A percentile compares a stretch with the other conserved stretches of the same genome.
These are phyloP conservation scores for Syrphus vitripennis DNA, from an alignment of 2,888 invertebrate genomes.

Conservation along the genomic window DNA sequence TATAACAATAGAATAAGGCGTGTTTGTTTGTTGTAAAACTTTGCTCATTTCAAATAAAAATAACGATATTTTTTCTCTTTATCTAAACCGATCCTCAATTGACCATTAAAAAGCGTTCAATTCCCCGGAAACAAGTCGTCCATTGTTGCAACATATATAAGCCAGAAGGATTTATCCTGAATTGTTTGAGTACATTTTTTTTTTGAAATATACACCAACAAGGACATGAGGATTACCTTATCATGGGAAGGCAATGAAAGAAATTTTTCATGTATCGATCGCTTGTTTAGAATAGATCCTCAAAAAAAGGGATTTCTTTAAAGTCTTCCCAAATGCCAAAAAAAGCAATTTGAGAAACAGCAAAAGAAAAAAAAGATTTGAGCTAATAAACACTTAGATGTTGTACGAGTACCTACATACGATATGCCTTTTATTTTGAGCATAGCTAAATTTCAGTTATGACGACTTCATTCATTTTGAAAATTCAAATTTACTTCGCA, in stretches of 20 bases:
- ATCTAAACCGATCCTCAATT: slow-evolving; percentile 71
- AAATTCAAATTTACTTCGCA: slow-evolving; percentile 1
- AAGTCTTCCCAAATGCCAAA: slow-evolving; percentile 40
- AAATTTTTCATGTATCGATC: slow-evolving; percentile 63
- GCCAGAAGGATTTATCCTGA: slow-evolving; percentile 22
- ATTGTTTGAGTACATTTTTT: background rate
- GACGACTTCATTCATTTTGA: slow-evolving; percentile 47
- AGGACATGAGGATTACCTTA: slow-evolving; percentile 17
- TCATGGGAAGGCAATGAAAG: slow-evolving; percentile 34
- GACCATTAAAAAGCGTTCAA: slow-evolving; percentile 73
- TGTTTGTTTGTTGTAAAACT: slow-evolving; percentile 71
- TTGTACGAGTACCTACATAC: background rate
- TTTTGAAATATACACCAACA: slow-evolving; percentile 27
- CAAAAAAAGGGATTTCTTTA: slow-evolving; percentile 38
- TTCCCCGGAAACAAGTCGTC: slow-evolving; percentile 67
- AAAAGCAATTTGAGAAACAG: background rate
- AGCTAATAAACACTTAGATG: slow-evolving; percentile 41
- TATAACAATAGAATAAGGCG: slow-evolving; percentile 60
- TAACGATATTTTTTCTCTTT: slow-evolving; percentile 23
- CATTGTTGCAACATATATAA: slow-evolving; percentile 28
- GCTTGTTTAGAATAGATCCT: slow-evolving; percentile 31
- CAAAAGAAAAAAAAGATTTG: background rate
- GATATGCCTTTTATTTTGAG: background rate
- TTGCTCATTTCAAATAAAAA: slow-evolving; percentile 57
- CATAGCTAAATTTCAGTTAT: slow-evolving; percentile 11